Evolutionary conservation across 2,888 invertebrate species (phyloP).

Genomic region (Tholera decimalis): DNA sequence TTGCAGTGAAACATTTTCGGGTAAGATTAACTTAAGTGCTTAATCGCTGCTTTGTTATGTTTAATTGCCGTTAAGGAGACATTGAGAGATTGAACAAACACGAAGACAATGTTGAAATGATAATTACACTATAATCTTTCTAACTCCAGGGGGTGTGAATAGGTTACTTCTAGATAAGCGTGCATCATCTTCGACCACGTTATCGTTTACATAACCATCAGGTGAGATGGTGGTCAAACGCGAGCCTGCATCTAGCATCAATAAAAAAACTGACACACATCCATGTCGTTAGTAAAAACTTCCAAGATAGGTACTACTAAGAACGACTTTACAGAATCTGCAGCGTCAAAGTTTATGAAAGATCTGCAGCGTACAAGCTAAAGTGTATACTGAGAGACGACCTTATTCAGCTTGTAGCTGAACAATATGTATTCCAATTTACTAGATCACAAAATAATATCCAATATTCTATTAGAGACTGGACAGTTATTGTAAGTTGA

Average conservation of each 20-base stretch:
- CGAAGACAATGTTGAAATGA: neutral
- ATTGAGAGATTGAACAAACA: too few species aligned
- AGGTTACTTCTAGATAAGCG: too few species aligned
- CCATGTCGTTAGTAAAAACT: neutral
- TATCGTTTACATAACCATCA: too few species aligned
- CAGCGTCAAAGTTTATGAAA: too few species aligned
- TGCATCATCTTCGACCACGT: too few species aligned
- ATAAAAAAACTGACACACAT: neutral
- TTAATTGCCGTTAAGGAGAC: too few species aligned
- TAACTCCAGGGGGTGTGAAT: too few species aligned
- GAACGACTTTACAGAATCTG: neutral
- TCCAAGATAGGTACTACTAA: neutral
- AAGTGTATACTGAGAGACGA: neutral
- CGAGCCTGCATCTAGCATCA: too few species aligned
- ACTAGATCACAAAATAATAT: constrained; percentile 1
- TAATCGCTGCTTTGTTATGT: neutral
- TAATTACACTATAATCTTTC: too few species aligned
- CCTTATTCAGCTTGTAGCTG: neutral
- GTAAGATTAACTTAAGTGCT: constrained; percentile 5
- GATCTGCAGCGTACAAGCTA: too few species aligned
- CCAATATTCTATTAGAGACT: constrained; percentile 6
- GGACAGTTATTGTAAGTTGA: constrained; percentile 30
- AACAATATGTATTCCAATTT: constrained; percentile 7
- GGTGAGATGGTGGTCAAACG: too few species aligned
- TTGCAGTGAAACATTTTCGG: constrained; percentile 14